Evolutionary conservation across 2,888 invertebrate species (phyloP), one percentile per base, ranked within the genome.

Genomic region (Dendrolimus pini): DNA sequence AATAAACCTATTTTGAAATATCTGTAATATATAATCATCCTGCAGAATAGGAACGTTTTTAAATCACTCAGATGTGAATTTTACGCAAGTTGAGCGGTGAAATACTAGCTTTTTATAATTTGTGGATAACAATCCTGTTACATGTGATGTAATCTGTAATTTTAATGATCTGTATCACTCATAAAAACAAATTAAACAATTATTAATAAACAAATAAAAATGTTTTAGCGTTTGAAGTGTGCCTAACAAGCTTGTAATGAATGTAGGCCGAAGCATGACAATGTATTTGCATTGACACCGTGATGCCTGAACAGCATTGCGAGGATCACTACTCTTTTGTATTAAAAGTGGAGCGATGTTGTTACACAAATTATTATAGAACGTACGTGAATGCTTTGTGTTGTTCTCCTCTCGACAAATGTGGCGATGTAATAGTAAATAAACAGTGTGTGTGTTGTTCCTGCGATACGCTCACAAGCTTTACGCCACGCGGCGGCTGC

Each of bases 381-480:
- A 80, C 80, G 69, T 80, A 80, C 87, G 81, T 85, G 79, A 74
- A 77, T 77, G 76, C 74, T 70, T 71, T 70, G 78, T 81, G 80
- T 71, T 72, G 78, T 77, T 78, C 74, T 74, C 79, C 66, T 75
- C 75, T 75, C 73, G 73, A 77, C 71, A 73, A 75, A 75, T 78
- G 77, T 80, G 12, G 77, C 72, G 71, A 63, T 75, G 62, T 75
- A 65, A 72, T 80, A 75, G 82, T 84, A 82, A 82, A 83, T 79
- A 84, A 86, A 84, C 78, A 79, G 74, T 79, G 80, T 82, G 70
- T 72, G 62, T 63, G 68, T 67, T 74, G 66, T 71, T 65, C 69
- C 70, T 68, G 71, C 74, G 66, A 66, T 62, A 60, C 69, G 66
- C 63, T 68, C 41, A 65, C 65, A 71, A 77, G 75, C 68, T 74